Conservation (phyloP, 2,797 vertebrate species). For the Phylloscopus collybita region DNA sequence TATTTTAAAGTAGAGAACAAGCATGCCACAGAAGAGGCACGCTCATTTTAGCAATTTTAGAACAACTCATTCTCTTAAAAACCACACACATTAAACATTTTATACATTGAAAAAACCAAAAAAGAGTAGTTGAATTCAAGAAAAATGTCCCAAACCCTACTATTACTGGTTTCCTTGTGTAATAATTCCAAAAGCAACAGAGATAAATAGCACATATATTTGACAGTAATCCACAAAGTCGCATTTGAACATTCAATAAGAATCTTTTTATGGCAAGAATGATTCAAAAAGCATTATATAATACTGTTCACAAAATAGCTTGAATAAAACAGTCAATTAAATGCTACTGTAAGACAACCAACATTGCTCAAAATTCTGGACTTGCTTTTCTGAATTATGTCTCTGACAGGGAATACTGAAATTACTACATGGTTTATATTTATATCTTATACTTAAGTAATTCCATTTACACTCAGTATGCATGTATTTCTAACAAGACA, state of each 20-base stretch:
- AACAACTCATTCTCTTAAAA: not conserved
- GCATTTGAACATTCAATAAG: not conserved
- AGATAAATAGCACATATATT: not conserved
- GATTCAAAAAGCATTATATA: not conserved
- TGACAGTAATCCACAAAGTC: not conserved
- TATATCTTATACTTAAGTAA: not conserved
- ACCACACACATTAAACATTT: not conserved
- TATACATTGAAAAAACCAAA: not conserved
- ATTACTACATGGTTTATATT: not conserved
- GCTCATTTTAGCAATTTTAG: not conserved
- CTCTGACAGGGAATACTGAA: not conserved
- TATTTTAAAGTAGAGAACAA: constrained; percentile 8
- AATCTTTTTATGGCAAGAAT: not conserved
- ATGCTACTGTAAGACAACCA: not conserved
- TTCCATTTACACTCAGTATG: not conserved
- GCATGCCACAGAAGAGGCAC: not conserved
- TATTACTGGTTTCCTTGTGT: not conserved
- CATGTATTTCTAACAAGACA: not conserved
- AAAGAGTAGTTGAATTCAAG: not conserved
- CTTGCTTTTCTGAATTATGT: not conserved
- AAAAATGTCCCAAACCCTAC: not conserved
- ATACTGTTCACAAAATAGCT: not conserved
- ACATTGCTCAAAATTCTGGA: not conserved
- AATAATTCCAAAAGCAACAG: not conserved
- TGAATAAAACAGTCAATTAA: not conserved